Base-by-base conservation (phyloP, 2,113 vertebrate species). In the Antennarius striatus region DNA sequence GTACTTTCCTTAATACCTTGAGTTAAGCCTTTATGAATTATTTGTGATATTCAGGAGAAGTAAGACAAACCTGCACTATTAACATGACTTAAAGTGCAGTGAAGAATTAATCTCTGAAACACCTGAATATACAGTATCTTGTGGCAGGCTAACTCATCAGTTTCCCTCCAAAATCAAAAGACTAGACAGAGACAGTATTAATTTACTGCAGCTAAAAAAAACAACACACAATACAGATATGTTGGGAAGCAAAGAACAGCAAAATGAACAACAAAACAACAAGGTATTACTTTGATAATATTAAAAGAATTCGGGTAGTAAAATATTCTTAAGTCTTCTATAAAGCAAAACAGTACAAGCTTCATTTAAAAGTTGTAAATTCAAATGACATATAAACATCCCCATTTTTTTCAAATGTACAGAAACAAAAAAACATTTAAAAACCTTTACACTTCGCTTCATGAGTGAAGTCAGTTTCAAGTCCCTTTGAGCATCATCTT, bases 351-450 rank as follows among this genome's bases (percentile, higher is more conserved):
- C 10, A 50, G 45, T 28, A 53, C 47, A 10, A 67, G 53, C 14
- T 52, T 49, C 49, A 71, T 63, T 48, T 61, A 77, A 51, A 0
- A 58, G 56, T 14, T 47, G 6, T 12, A 49, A 52, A 51, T 56
- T 54, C 4, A 47, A 54, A 56, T 39, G 45, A 42, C 14, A 48
- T 61, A 54, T 10, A 57, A 48, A 72, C 6, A 43, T 14, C 17
- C 13, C 39, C 8, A 52, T 6, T 36, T 64, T 64, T 43, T 43
- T 49, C n/a, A 74, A 77, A 71, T 80, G n/a, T 59, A 63, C 49
- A 80, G 32, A 47, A 57, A 72, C 10, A 12, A 67, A 58, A 76
- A 69, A 73, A 48, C 32, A 36, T 36, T 36, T 36, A 36, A 36
- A 36, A 36, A 3, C 40, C 50, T 60, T 55, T 50, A 12, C 3